Conservation (phyloP, 1,140 invertebrate species). For the Cepaea nemoralis region DNA sequence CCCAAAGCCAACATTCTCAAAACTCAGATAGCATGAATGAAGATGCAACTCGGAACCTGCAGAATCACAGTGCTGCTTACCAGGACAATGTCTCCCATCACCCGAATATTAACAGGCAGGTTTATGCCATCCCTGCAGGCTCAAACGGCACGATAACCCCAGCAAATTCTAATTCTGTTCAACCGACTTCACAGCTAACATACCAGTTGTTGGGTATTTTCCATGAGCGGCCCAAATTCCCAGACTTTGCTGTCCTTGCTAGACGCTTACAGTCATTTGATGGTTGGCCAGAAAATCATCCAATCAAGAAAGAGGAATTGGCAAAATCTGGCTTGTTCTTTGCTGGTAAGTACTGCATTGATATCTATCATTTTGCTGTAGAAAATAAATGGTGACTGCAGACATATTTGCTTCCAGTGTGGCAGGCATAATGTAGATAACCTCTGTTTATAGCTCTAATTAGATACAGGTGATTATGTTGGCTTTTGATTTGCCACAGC, state of each 20-base stretch:
- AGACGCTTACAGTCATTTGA: conserved; percentile 45
- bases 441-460: too few relatives aligned
- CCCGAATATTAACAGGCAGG: neutral
- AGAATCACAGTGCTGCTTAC: too few relatives aligned
- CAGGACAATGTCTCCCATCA: neutral
- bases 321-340: conserved; percentile 54
- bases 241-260: conserved; percentile 43
- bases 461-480: too few relatives aligned
- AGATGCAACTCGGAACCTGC: neutral
- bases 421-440: too few relatives aligned
- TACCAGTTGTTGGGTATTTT: conserved; percentile 19
- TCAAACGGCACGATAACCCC: neutral
- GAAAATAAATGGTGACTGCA: too few relatives aligned
- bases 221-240: conserved; percentile 40
- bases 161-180: neutral
- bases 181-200: neutral
- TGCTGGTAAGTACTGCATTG: conserved; percentile 38
- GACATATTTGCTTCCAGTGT: too few relatives aligned
- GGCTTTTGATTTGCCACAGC: too few relatives aligned
- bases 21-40: neutral
- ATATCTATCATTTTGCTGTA: neutral
- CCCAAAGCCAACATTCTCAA: neutral
- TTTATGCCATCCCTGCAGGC: neutral
- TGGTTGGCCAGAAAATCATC: conserved; percentile 43
- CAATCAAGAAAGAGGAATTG: conserved; percentile 43